A percentile compares a stretch with the other conserved stretches of the same genome.
These are phyloP conservation scores for Embiotoca jacksoni DNA, from an alignment of 2,113 vertebrate species.

Conservation along the genomic window DNA sequence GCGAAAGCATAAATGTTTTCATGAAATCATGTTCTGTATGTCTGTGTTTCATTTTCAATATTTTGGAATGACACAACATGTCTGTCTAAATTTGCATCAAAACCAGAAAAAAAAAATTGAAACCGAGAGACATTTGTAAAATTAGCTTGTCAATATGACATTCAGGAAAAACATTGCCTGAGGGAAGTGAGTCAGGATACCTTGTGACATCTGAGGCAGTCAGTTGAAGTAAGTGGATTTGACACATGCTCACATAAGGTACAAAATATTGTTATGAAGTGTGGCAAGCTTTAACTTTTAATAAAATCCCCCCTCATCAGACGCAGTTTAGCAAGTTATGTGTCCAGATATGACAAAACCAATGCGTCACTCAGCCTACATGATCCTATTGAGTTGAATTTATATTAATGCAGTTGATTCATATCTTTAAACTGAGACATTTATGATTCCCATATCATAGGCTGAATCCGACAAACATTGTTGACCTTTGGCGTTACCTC, in stretches of 20 bases:
- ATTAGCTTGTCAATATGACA: constrained; percentile 64
- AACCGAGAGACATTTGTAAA: constrained; percentile 43
- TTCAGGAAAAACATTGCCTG: constrained; percentile 42
- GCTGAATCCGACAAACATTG: no score
- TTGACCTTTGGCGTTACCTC: no score
- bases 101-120: not conserved
- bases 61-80: constrained; percentile 24
- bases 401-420: no score
- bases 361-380: constrained; percentile 2
- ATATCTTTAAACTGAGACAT: no score
- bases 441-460: no score
- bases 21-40: not conserved
- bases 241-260: constrained; percentile 50
- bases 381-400: not conserved
- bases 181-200: constrained; percentile 46
- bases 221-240: constrained; percentile 43
- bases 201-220: constrained; percentile 47
- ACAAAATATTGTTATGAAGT: constrained; percentile 31
- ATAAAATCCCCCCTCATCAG: constrained; percentile 18
- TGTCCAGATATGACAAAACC: constrained; percentile 8
- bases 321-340: not conserved
- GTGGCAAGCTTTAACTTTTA: constrained; percentile 11
- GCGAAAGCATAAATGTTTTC: constrained; percentile 35
- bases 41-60: constrained; percentile 4
- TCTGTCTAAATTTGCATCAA: constrained; percentile 38